Base-by-base conservation (phyloP, 2,797 vertebrate genomes). In the Oceanodroma leucorhoa region DNA sequence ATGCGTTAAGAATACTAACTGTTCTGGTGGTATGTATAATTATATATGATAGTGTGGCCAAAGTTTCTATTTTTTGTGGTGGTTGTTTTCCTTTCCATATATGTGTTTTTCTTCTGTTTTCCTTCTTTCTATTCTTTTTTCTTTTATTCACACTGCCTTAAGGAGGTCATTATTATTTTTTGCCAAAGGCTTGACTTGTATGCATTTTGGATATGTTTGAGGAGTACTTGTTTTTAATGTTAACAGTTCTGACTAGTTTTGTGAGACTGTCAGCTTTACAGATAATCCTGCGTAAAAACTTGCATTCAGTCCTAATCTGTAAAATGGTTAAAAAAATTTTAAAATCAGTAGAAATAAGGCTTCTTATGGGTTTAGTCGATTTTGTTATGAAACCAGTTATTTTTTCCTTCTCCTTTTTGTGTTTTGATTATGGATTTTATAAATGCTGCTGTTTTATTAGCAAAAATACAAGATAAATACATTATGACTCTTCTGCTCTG, bases 361-460 rank as follows among this genome's bases (percentile, higher is more conserved):
- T 58, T 61, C 30, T 58, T 53, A n/a, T 27, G 20, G 6, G 11
- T 85, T 96, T 85, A 71, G 5, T 76, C 3, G 1, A 54, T 62
- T 93, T 90, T 94, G 27, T 66, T 72, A 78, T 45, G 43, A 95
- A 94, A 85, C 7, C 5, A 82, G 81, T 93, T 80, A 55, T 60
- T 87, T 93, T 77, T 54, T 7, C 18, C 16, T 38, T 85, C 32
- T 24, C 14, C 3, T 38, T 92, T 89, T 82, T 21, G 62, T 67
- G 62, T 76, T 95, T 94, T 87, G n/a, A 45, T 13, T 76, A 86
- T 78, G 51, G 32, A 62, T 83, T 83, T 93, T 46, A 54, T 54
- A 75, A 95, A 77, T 73, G 7, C 0, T 8, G 3, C 5, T 72
- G 3, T 50, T 94, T 61, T 91, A 6, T 62, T 90, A 90, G 34